These are phyloP conservation scores for Melanotaenia trifasciata DNA, from an alignment of 2,797 vertebrate species.

Conservation along the genomic window DNA sequence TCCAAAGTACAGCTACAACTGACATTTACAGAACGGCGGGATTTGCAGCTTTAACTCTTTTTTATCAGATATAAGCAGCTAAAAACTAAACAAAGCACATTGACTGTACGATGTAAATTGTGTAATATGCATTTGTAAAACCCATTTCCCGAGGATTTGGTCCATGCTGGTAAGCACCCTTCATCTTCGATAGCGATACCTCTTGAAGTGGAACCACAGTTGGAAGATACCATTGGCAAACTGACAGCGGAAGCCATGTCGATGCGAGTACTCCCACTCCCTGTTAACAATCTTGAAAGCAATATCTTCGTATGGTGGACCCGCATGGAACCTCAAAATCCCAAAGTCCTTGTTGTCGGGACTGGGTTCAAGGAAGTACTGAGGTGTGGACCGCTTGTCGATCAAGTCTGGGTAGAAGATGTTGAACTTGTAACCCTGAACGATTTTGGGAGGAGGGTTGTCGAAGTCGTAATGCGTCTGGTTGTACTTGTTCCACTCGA, in stretches of 20 bases:
- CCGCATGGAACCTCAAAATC: slow-evolving; percentile 94
- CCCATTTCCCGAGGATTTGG: slow-evolving; percentile 22
- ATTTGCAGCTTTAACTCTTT: slow-evolving; percentile 30
- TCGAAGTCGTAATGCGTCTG: slow-evolving; percentile 99
- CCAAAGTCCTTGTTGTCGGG: slow-evolving; percentile 97
- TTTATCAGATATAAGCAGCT: slow-evolving; percentile 8
- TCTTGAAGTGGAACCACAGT: slow-evolving; percentile 99
- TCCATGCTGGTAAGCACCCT: slow-evolving; percentile 1
- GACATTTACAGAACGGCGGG: slow-evolving; percentile 23
- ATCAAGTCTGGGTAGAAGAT: slow-evolving; percentile 99
- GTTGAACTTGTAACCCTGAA: slow-evolving; percentile 99
- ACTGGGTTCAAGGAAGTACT: slow-evolving; percentile 98
- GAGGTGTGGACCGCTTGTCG: slow-evolving; percentile 94
- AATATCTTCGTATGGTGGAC: slow-evolving; percentile 97
- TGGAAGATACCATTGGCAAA: slow-evolving; percentile 98
- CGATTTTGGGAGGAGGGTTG: slow-evolving; percentile 97
- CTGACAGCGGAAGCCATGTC: slow-evolving; percentile 98
- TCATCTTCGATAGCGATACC: slow-evolving; percentile 94
- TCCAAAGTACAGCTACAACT: slow-evolving; percentile 50
- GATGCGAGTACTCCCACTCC: slow-evolving; percentile 98
- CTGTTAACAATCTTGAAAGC: slow-evolving; percentile 98
- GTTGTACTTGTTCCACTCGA: slow-evolving; percentile 99
- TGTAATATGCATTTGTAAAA: slow-evolving; percentile 1
- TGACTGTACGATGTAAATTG: slow-evolving; percentile 9
- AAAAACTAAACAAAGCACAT: slow-evolving; percentile 22